Conservation (phyloP, 1,140 invertebrate species). For the Dendrolimus kikuchii region DNA sequence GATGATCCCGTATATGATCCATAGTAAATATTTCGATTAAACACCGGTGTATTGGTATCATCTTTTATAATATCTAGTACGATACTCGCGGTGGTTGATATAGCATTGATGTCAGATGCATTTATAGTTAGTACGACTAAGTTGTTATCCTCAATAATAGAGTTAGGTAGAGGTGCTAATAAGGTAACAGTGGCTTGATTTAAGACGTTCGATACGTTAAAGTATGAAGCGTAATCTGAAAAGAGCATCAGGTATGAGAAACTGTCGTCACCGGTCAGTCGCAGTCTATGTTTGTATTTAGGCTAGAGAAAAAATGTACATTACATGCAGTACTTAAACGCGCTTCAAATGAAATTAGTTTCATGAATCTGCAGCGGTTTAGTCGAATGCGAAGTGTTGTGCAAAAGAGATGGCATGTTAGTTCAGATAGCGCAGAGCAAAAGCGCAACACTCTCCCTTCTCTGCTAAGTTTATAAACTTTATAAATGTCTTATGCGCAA, state of each 20-base stretch:
- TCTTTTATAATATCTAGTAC: slow-evolving; percentile 41
- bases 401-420: too few species aligned
- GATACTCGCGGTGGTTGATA: slow-evolving; percentile 26
- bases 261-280: slow-evolving; percentile 8
- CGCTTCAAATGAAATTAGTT: background rate
- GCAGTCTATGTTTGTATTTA: slow-evolving; percentile 9
- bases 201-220: slow-evolving; percentile 11
- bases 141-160: slow-evolving; percentile 30
- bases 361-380: too few species aligned
- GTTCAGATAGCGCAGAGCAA: too few species aligned
- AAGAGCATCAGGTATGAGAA: slow-evolving; percentile 5
- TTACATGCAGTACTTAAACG: background rate
- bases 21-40: slow-evolving; percentile 36
- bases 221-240: slow-evolving; percentile 30
- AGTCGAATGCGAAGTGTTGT: background rate
- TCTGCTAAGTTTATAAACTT: too few species aligned
- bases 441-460: too few species aligned
- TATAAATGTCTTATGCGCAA: too few species aligned
- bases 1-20: slow-evolving; percentile 19
- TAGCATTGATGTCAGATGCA: slow-evolving; percentile 28
- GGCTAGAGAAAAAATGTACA: background rate
- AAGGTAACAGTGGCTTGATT: slow-evolving; percentile 25
- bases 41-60: slow-evolving; percentile 37
- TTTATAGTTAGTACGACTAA: slow-evolving; percentile 26
- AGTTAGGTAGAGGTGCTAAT: slow-evolving; percentile 16